Evolutionary conservation across 1,140 invertebrate genomes (phyloP).

Genomic region (Leptinotarsa lineolata): DNA sequence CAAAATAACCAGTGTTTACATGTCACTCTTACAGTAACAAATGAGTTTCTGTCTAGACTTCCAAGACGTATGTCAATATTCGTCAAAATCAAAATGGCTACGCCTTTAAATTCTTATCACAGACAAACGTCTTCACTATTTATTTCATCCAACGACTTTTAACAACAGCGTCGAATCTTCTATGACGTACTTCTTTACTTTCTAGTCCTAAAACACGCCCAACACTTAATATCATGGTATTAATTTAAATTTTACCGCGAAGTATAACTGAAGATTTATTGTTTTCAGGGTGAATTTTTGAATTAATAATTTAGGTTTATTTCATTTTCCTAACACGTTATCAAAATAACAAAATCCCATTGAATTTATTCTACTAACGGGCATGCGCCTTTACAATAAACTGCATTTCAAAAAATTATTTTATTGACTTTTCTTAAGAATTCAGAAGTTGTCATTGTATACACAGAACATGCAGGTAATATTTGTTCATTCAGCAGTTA

Average conservation of each 20-base stretch:
- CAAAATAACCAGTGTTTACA: conserved; percentile 54
- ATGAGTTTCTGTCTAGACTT: conserved; percentile 58
- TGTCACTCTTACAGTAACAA: conserved; percentile 56
- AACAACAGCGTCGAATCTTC: conserved; percentile 10
- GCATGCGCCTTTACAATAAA: conserved; percentile 36
- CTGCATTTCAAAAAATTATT: conserved; percentile 20
- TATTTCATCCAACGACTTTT: conserved; percentile 20
- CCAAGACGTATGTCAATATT: conserved; percentile 58
- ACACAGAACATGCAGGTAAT: not conserved
- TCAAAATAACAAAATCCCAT: not conserved
- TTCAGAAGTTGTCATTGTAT: not conserved
- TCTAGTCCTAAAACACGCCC: conserved; percentile 43
- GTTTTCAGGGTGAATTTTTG: not conserved
- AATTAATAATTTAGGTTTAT: not conserved
- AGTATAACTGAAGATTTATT: conserved; percentile 10
- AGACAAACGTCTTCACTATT: conserved; percentile 32
- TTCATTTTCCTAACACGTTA: conserved; percentile 18
- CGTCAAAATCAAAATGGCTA: conserved; percentile 59
- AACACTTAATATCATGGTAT: conserved; percentile 40
- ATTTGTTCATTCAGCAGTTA: too few species aligned
- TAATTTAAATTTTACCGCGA: conserved; percentile 40
- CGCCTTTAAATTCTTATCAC: conserved; percentile 50
- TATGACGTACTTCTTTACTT: conserved; percentile 33
- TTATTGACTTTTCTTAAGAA: conserved; percentile 20
- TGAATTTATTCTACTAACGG: conserved; percentile 25